These are phyloP conservation scores for Diadumene lineata DNA, from an alignment of 92 coral and sea anemone genomes.

Conservation along the genomic window DNA sequence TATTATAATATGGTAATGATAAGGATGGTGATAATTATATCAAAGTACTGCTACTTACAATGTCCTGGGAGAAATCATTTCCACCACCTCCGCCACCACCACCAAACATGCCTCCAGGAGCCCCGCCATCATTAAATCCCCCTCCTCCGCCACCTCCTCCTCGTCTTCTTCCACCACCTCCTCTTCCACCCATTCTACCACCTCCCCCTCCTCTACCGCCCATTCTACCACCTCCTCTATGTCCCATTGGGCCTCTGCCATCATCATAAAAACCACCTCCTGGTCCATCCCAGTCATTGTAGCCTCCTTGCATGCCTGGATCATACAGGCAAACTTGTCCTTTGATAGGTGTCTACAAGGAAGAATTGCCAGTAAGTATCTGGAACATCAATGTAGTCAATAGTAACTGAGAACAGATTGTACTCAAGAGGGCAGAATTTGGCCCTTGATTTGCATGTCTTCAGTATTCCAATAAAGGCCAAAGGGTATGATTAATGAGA, in stretches of 20 bases:
- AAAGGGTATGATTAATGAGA: too few relatives aligned
- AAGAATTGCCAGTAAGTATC: not conserved
- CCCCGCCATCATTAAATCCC: constrained; percentile 62
- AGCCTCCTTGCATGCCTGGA: constrained; percentile 53
- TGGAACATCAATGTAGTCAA: not conserved
- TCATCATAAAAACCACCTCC: constrained; percentile 24
- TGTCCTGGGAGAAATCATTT: constrained; percentile 58
- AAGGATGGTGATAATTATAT: not conserved
- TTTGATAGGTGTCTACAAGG: constrained; percentile 72
- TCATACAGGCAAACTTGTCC: constrained; percentile 88
- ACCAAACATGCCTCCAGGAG: constrained; percentile 39
- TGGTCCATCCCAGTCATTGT: constrained; percentile 55
- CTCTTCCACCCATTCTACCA: constrained; percentile 55
- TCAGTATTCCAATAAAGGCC: too few relatives aligned
- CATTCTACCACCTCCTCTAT: constrained; percentile 51
- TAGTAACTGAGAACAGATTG: too few relatives aligned
- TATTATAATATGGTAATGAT: not conserved
- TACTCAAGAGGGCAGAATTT: too few relatives aligned
- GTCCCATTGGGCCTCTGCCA: constrained; percentile 68
- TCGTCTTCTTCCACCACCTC: constrained; percentile 54
- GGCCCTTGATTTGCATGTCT: too few relatives aligned
- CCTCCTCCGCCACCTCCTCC: constrained; percentile 59
- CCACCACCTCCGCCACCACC: constrained; percentile 39
- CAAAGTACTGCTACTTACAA: constrained; percentile 51
- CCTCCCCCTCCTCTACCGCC: constrained; percentile 60